A percentile compares a stretch with the other conserved stretches of the same genome.
phyloP scores from a whole-genome alignment of 2,888 invertebrate genomes.

The Drosophila robusta region DNA sequence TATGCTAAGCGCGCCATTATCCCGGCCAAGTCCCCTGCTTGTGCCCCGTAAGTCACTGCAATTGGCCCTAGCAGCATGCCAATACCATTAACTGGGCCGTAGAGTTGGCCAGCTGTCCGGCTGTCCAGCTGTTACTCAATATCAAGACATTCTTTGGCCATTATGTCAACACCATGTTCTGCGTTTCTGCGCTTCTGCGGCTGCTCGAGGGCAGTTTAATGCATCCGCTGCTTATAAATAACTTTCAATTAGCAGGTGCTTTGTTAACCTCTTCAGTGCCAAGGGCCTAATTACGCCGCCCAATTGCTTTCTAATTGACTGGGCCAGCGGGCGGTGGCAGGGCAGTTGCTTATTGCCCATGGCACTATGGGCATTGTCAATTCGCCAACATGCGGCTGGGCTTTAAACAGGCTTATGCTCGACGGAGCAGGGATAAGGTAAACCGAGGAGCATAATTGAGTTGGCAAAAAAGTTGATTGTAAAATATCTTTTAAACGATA shows the following conservation, averaged over 20 bases:
- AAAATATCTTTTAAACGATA: not conserved
- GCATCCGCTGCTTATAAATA: conserved; percentile 57
- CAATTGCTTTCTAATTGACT: conserved; percentile 62
- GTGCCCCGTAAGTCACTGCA: conserved; percentile 52
- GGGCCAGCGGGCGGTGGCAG: not conserved
- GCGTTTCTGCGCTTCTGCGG: conserved; percentile 1
- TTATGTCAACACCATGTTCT: conserved; percentile 24
- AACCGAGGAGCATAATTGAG: not conserved
- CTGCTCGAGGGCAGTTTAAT: conserved; percentile 34
- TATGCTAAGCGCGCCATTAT: conserved; percentile 80
- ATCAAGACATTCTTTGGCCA: conserved; percentile 37
- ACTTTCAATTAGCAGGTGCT: conserved; percentile 74
- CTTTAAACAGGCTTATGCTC: not conserved
- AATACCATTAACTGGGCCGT: conserved; percentile 44
- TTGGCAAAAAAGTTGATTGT: conserved; percentile 6
- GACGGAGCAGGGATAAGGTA: too few relatives aligned
- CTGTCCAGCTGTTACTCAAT: conserved; percentile 36
- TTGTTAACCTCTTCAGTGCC: conserved; percentile 25
- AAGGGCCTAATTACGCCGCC: conserved; percentile 26
- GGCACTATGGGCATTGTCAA: conserved; percentile 9
- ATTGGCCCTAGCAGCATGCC: conserved; percentile 39
- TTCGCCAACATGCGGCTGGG: conserved; percentile 10
- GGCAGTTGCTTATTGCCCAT: conserved; percentile 13
- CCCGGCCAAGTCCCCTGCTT: conserved; percentile 61
- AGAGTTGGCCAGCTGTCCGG: not conserved